phyloP scores from a whole-genome alignment of 2,797 vertebrate species.

The Sebastes glaucus region DNA sequence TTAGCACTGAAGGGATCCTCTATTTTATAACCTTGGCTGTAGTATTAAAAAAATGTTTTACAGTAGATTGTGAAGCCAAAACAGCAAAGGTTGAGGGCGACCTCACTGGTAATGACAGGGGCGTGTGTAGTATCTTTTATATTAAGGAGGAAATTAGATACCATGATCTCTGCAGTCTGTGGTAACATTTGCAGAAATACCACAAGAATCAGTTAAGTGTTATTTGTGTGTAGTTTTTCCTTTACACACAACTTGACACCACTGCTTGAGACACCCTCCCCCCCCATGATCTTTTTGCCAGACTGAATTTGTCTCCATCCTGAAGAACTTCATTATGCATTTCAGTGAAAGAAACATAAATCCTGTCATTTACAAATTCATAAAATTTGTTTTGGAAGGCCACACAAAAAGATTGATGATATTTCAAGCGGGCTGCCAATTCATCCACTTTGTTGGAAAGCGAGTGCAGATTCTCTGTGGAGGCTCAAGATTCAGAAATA shows the following conservation, averaged over 20 bases:
- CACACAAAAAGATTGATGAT: neutral
- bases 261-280: neutral
- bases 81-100: neutral
- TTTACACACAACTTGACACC: neutral
- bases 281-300: neutral
- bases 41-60: too few species aligned
- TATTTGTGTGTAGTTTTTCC: neutral
- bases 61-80: neutral
- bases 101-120: neutral
- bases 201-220: neutral
- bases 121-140: neutral
- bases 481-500: neutral
- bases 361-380: neutral
- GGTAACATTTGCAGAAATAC: neutral
- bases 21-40: too few species aligned
- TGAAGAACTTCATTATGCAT: neutral
- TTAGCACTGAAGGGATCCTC: neutral
- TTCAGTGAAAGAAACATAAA: neutral
- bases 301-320: neutral
- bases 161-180: neutral
- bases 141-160: neutral
- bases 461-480: neutral
- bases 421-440: neutral
- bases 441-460: neutral
- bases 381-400: neutral